phyloP scores from a whole-genome alignment of 1,140 invertebrate species.

The Dreissena rostriformis region DNA sequence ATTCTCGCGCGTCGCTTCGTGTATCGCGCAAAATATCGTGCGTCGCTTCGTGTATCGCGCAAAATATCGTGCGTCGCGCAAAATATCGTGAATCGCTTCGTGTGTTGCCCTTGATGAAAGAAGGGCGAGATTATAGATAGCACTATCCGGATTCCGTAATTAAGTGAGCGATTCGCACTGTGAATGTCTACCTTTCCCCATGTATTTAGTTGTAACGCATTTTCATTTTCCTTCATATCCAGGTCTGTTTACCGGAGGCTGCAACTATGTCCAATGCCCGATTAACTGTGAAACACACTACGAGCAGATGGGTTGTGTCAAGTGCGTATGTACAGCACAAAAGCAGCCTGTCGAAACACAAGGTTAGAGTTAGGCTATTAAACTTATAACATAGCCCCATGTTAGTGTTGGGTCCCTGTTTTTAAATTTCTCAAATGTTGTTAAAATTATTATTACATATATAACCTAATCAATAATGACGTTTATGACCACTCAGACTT shows the following conservation, averaged over 20 bases:
- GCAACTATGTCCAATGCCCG: constrained; percentile 23
- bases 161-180: no score
- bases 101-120: no score
- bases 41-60: no score
- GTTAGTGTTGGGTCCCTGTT: background rate
- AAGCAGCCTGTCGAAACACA: background rate
- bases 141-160: no score
- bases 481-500: background rate
- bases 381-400: background rate
- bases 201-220: background rate
- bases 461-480: background rate
- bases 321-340: background rate
- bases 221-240: background rate
- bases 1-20: no score
- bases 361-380: background rate
- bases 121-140: no score
- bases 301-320: constrained; percentile 19
- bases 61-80: no score
- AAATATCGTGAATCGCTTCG: no score
- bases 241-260: constrained; percentile 1
- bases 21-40: no score
- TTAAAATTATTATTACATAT: background rate
- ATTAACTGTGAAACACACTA: constrained; percentile 3
- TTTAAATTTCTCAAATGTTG: background rate
- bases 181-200: no score